phyloP scores from a whole-genome alignment of 2,797 vertebrate species.

The Sebastolobus alascanus region DNA sequence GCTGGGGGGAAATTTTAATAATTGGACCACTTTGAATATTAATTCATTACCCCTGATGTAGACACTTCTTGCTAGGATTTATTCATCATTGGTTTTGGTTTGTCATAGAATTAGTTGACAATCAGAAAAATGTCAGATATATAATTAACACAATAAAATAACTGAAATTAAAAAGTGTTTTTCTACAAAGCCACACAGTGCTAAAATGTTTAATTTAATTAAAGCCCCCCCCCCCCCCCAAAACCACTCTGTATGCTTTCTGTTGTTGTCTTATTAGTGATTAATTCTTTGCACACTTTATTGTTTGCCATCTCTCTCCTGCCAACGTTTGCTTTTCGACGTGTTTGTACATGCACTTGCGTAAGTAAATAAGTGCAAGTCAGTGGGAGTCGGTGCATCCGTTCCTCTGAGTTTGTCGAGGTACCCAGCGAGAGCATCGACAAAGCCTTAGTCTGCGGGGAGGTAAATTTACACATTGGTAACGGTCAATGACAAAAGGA shows the following conservation, averaged over 20 bases:
- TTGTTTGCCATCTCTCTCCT: constrained; percentile 61
- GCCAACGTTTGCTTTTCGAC: constrained; percentile 50
- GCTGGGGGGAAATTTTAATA: not conserved
- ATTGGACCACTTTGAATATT: not conserved
- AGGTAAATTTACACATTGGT: constrained; percentile 40
- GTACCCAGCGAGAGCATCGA: constrained; percentile 8
- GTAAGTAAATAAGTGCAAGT: constrained; percentile 47
- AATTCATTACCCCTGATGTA: not conserved
- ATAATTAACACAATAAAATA: constrained; percentile 5
- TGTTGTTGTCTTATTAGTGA: constrained; percentile 37
- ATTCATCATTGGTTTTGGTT: not conserved
- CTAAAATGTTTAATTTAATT: not conserved
- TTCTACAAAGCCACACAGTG: not conserved
- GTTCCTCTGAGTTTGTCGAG: constrained; percentile 38
- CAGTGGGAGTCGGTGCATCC: constrained; percentile 22
- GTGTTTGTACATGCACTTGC: constrained; percentile 60
- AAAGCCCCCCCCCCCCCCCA: not conserved
- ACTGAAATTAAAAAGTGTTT: not conserved
- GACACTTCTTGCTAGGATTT: not conserved
- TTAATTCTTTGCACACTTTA: constrained; percentile 56
- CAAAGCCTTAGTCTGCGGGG: constrained; percentile 22
- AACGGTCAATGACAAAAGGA: constrained; percentile 44
- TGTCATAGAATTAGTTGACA: not conserved
- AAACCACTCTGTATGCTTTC: constrained; percentile 4
- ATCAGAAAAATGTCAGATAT: not conserved